phyloP scores from a whole-genome alignment of 2,888 invertebrate species.

The Leptinotarsa rubiginosa region DNA sequence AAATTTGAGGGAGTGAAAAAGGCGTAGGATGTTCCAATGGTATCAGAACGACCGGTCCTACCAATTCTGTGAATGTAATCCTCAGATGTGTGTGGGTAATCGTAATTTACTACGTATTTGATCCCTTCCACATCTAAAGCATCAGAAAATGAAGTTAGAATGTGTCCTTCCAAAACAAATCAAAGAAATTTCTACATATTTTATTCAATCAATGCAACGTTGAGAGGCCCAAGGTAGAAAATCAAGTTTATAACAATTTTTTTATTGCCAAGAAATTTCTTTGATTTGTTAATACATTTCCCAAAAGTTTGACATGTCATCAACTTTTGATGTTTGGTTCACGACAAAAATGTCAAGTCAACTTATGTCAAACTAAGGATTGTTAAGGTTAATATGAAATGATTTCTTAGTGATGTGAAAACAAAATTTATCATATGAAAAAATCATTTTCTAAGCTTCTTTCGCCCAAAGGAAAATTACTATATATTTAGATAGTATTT shows the following conservation, averaged over 20 bases:
- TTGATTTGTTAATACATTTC: constrained; percentile 10
- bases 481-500: background rate
- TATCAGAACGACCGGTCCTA: constrained; percentile 88
- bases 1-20: constrained; percentile 92
- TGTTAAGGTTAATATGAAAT: constrained; percentile 19
- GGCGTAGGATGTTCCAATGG: constrained; percentile 92
- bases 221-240: rapidly evolving
- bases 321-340: too few species aligned
- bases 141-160: constrained; percentile 32
- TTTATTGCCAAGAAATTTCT: constrained; percentile 17
- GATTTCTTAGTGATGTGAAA: constrained; percentile 16
- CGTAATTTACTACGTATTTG: constrained; percentile 96
- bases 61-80: constrained; percentile 97
- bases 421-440: background rate
- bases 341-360: background rate
- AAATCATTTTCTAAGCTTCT: background rate
- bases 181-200: constrained; percentile 30
- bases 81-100: constrained; percentile 95
- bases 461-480: background rate
- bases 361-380: background rate
- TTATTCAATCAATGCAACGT: background rate
- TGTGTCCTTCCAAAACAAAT: constrained; percentile 18
- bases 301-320: background rate
- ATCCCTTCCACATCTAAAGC: constrained; percentile 92
- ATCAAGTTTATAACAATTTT: background rate